Evolutionary conservation across 2,113 vertebrate genomes (phyloP).

Genomic region (Mystacornis crossleyi): DNA sequence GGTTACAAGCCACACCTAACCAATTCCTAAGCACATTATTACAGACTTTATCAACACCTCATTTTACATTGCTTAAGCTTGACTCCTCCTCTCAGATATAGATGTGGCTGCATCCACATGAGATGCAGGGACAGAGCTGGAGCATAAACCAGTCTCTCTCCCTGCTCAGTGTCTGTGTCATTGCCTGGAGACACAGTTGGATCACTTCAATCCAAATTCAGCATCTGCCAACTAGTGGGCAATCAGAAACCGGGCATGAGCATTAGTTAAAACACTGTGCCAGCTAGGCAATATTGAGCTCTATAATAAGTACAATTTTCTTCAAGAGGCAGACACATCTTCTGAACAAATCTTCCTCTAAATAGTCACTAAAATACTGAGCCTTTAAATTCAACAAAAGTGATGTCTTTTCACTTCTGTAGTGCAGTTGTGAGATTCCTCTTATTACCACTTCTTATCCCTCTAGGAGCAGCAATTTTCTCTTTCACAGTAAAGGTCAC

Average conservation of each 20-base stretch:
- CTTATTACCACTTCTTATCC: not conserved
- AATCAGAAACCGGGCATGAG: not conserved
- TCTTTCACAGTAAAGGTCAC: not conserved
- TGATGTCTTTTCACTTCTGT: not conserved
- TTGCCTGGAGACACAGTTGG: not conserved
- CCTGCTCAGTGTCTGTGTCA: not conserved
- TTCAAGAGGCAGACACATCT: not conserved
- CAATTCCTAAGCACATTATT: not conserved
- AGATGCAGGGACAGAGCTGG: rapidly evolving
- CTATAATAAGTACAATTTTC: not conserved
- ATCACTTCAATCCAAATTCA: not conserved
- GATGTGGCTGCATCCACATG: rapidly evolving
- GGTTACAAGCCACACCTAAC: not conserved
- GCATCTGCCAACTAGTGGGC: not conserved
- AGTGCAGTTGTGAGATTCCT: not conserved
- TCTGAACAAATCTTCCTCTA: not conserved
- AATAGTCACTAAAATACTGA: not conserved
- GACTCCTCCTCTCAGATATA: not conserved
- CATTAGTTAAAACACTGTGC: not conserved
- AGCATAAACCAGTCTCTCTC: not conserved
- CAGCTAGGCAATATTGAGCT: not conserved
- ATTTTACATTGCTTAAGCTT: rapidly evolving
- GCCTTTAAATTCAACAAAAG: not conserved
- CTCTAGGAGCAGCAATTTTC: not conserved
- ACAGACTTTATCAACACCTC: rapidly evolving